Percentiles rank a stretch among this genome's conserved stretches.
Evolutionary conservation across 2,113 vertebrate species (phyloP).

Genomic region (Jacana jacana): DNA sequence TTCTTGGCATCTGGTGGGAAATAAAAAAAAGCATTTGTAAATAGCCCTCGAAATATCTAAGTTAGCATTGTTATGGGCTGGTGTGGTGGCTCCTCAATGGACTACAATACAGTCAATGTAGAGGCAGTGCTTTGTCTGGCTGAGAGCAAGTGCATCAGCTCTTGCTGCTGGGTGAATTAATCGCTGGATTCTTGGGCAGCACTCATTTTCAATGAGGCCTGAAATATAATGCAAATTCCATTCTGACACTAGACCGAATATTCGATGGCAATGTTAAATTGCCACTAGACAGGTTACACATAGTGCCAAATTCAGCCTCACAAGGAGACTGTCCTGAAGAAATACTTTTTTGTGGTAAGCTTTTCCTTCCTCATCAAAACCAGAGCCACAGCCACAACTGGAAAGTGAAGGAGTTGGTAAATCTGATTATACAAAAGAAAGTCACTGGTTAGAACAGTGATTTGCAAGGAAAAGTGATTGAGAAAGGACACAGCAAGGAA

Average conservation of each 20-base stretch:
- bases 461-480: neutral
- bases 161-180: neutral
- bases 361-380: neutral
- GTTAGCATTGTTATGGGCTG: neutral
- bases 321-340: neutral
- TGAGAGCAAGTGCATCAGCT: neutral
- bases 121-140: neutral
- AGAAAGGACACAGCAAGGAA: neutral
- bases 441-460: neutral
- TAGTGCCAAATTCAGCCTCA: neutral
- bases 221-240: neutral
- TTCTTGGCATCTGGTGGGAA: neutral
- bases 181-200: neutral
- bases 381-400: neutral
- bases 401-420: neutral
- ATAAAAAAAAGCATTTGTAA: neutral
- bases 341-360: neutral
- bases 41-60: neutral
- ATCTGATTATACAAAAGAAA: neutral
- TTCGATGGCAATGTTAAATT: neutral
- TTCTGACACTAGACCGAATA: too few relatives aligned
- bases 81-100: neutral
- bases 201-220: neutral
- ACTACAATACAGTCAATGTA: neutral
- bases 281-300: neutral